Conservation (phyloP, 2,888 invertebrate species). For the Stenchaetothrips biformis region DNA sequence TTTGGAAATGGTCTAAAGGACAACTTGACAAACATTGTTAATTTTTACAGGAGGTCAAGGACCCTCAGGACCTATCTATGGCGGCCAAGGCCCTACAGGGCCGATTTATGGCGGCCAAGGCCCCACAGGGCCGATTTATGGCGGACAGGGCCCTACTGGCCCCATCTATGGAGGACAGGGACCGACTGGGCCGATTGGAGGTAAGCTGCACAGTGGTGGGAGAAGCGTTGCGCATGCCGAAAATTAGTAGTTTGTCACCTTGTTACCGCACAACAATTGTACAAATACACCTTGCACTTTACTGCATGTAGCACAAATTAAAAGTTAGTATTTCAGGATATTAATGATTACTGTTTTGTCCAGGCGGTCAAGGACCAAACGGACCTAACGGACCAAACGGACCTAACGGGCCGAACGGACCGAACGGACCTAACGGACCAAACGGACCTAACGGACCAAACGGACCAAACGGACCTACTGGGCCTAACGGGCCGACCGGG, state of each 20-base stretch:
- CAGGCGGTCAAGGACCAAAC: neutral
- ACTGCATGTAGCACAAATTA: too few species aligned
- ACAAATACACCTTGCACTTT: too few species aligned
- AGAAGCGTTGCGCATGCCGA: too few species aligned
- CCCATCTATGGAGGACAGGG: slow-evolving; percentile 3
- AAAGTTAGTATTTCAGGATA: too few species aligned
- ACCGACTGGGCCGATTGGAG: neutral
- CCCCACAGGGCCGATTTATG: neutral
- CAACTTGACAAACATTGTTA: neutral
- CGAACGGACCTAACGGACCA: neutral
- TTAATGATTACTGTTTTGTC: neutral
- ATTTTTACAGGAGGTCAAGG: neutral
- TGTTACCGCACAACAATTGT: too few species aligned
- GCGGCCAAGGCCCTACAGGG: neutral
- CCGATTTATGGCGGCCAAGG: neutral
- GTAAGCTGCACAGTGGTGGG: neutral
- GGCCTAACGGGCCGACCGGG: neutral
- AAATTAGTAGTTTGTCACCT: too few species aligned
- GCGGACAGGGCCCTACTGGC: neutral
- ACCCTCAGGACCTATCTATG: neutral
- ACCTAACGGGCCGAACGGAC: neutral
- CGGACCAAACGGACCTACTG: neutral
- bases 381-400: neutral
- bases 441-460: neutral
- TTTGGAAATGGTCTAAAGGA: too few species aligned